Conservation (phyloP, 2,888 invertebrate species). For the Trachelus troglodyta region DNA sequence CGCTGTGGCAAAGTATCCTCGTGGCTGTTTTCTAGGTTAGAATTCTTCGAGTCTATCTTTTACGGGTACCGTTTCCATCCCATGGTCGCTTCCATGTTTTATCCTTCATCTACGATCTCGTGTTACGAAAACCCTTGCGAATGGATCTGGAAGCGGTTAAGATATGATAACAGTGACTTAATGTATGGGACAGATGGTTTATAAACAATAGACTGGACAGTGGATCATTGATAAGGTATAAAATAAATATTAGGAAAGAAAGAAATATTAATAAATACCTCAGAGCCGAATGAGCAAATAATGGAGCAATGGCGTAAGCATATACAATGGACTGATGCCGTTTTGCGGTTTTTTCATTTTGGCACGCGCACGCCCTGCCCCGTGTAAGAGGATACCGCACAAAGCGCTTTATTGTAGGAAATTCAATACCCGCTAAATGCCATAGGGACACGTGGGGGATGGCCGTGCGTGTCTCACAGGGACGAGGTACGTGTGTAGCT, state of each 20-base stretch:
- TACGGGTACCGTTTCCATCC: not conserved
- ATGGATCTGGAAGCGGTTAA: not conserved
- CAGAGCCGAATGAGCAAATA: not conserved
- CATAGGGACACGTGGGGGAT: constrained; percentile 15
- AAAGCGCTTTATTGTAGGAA: constrained; percentile 64
- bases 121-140: not conserved
- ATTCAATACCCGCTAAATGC: constrained; percentile 61
- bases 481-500: not conserved
- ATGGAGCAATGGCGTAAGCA: constrained; percentile 12
- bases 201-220: not conserved
- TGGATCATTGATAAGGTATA: not conserved
- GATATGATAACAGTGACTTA: not conserved
- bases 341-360: constrained; percentile 62
- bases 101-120: not conserved
- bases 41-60: not conserved
- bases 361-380: constrained; percentile 55
- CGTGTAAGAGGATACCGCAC: constrained; percentile 62
- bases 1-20: not conserved
- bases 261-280: not conserved
- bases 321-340: constrained; percentile 39
- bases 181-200: not conserved
- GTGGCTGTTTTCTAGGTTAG: not conserved
- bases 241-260: not conserved
- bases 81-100: not conserved
- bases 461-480: not conserved